A percentile compares a stretch with the other conserved stretches of the same genome.
phyloP scores from a whole-genome alignment of 2,797 vertebrate species.

The Labroides dimidiatus region DNA sequence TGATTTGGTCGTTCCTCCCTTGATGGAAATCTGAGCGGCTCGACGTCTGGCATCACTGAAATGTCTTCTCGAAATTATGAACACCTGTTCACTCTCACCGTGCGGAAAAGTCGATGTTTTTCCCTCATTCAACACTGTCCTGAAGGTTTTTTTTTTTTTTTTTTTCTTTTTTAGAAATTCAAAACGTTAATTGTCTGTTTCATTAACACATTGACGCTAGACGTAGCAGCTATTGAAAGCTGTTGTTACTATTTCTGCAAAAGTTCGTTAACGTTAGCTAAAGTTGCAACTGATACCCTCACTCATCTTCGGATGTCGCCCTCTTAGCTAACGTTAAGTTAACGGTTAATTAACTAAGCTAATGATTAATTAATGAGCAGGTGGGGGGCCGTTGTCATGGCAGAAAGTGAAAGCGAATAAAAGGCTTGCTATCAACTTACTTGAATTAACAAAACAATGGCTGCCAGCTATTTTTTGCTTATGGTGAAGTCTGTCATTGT shows the following conservation, averaged over 20 bases:
- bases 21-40: slow-evolving; percentile 75
- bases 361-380: slow-evolving; percentile 74
- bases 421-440: slow-evolving; percentile 65
- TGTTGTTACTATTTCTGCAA: not conserved
- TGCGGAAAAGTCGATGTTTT: too few relatives aligned
- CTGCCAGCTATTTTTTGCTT: slow-evolving; percentile 1
- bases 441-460: slow-evolving; percentile 23
- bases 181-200: not conserved
- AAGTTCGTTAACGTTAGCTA: slow-evolving; percentile 13
- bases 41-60: slow-evolving; percentile 74
- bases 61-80: not conserved
- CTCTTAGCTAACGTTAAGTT: slow-evolving; percentile 50
- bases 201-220: not conserved
- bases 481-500: not conserved
- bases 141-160: too few relatives aligned
- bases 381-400: slow-evolving; percentile 70
- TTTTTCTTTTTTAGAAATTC: not conserved
- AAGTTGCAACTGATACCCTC: slow-evolving; percentile 46
- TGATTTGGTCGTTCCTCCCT: slow-evolving; percentile 61
- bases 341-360: slow-evolving; percentile 68
- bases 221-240: not conserved
- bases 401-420: slow-evolving; percentile 73
- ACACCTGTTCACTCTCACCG: not conserved
- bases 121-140: not conserved
- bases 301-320: slow-evolving; percentile 36